Base-by-base conservation (phyloP, 2,888 invertebrate genomes). In the Sarcophaga carnaria region DNA sequence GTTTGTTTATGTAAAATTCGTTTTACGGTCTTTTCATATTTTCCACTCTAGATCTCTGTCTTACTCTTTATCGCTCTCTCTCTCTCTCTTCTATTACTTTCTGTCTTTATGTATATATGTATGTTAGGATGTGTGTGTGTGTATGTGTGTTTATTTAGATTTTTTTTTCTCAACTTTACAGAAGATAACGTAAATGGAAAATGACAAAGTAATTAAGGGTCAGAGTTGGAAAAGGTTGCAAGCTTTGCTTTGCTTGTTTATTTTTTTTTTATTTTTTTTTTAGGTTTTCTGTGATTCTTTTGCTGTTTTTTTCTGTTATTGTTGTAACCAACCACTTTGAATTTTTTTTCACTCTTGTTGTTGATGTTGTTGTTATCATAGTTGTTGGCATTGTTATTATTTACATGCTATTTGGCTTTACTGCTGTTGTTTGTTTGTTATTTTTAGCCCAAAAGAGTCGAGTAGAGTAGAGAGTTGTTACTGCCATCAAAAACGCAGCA, bases 141-240 rank as follows among this genome's bases (percentile, higher is more conserved):
- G 37, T 37, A 2, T 37, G 2, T 37, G 8, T 37, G 37, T 37
- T 37, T 37, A 37, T 37, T 59, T 17, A 59, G 59, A 59, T 14
- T 17, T 70, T 20, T 74, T 74, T 10, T 11, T 10, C n/a, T 49
- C 45, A 27, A 67, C 20, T 77, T 67, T 59, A 60, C 54, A 80
- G 47, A 20, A 82, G 78, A 83, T 86, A 83, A 86, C 78, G 63
- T 66, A 81, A 83, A 78, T 86, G 78, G 80, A 78, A 80, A 83
- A 83, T 83, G 83, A 83, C 83, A 83, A 75, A 71, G 66, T 83
- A 83, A 86, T 83, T 86, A 86, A 86, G 80, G 74, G 78, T 77
- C 86, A 80, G 22, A 77, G 70, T 63, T 62, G 67, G 71, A 82
- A 79, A 60, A 70, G 47, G 8, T 67, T 37, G 37, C 37, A 37